phyloP scores from a whole-genome alignment of 2,113 vertebrate species.

The Boulengeromyrus knoepffleri region DNA sequence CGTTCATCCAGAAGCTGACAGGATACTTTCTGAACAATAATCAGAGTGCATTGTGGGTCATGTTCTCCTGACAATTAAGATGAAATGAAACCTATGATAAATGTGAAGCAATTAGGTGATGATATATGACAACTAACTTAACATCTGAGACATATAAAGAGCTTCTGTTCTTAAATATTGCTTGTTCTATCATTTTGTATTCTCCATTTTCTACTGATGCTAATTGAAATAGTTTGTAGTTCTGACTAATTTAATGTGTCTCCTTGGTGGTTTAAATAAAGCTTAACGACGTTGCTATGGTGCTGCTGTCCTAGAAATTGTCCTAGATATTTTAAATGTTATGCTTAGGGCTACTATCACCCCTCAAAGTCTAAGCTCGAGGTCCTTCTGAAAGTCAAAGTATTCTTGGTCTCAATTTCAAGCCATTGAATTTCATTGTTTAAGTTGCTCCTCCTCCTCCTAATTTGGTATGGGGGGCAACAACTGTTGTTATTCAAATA shows the following conservation, averaged over 20 bases:
- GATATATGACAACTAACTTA: neutral
- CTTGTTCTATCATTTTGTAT: neutral
- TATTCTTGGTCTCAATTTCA: neutral
- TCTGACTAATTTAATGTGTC: neutral
- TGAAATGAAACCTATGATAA: neutral
- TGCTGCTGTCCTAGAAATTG: neutral
- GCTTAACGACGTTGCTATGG: neutral
- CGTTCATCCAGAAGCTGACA: neutral
- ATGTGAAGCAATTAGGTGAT: neutral
- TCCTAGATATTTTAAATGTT: neutral
- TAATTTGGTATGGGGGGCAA: neutral
- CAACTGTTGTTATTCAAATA: neutral
- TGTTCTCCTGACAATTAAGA: neutral
- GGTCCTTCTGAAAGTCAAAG: conserved; percentile 6
- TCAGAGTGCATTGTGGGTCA: neutral
- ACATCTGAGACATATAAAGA: neutral
- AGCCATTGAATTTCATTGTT: neutral
- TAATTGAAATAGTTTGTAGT: neutral
- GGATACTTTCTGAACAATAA: neutral
- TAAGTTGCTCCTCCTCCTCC: neutral
- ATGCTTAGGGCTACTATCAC: conserved; percentile 3
- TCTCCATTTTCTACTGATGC: neutral
- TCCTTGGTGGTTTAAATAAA: conserved; percentile 13
- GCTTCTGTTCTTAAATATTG: neutral
- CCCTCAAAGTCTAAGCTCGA: neutral